Base-by-base conservation (phyloP, 2,113 vertebrate genomes). In the Cyprinus carpio region DNA sequence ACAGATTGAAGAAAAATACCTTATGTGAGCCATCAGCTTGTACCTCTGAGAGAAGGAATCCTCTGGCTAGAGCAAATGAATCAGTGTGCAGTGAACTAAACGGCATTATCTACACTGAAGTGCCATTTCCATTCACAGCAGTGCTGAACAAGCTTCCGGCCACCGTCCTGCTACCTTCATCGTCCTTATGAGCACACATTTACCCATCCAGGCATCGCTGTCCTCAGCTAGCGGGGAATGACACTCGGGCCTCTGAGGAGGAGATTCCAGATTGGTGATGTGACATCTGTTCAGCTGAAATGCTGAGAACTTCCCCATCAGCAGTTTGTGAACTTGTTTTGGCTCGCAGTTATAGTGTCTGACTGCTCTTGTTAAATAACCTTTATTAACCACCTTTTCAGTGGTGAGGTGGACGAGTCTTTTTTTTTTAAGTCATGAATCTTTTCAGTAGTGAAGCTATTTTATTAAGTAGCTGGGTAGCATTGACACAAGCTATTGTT, bases 91-190 rank as follows among this genome's bases (percentile, higher is more conserved):
- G 27, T 78, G 40, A 84, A 49, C 34, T 84, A 29, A 40, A 64
- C 12, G 79, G 31, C 58, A 56, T 83, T 75, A 64, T 65, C 77
- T 64, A 74, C 76, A 84, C 67, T 76, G 71, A 71, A 64, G 49
- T 72, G 74, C 72, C 64, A 82, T 78, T 88, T 82, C 34, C 62
- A 85, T 85, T 85, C 56, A 84, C 67, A 78, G 76, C 31, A 60
- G 27, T 12, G 51, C 51, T 60, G 54, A 78, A 78, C 29, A 78
- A 58, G 78, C 23, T 65, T 65, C 78, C 11, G 23, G 56, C 43
- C 27, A 20, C 82, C 27, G 23, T 84, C 16, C 56, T 37, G 0
- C 25, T 75, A 56, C 54, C 23, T 37, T 27, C 34, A 46, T 29
- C 3, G 10, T 62, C 69, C 71, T 75, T 62, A 29, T 62, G 82